Base-by-base conservation (phyloP, 1,140 invertebrate genomes). In the Paralvinella palmiformis region DNA sequence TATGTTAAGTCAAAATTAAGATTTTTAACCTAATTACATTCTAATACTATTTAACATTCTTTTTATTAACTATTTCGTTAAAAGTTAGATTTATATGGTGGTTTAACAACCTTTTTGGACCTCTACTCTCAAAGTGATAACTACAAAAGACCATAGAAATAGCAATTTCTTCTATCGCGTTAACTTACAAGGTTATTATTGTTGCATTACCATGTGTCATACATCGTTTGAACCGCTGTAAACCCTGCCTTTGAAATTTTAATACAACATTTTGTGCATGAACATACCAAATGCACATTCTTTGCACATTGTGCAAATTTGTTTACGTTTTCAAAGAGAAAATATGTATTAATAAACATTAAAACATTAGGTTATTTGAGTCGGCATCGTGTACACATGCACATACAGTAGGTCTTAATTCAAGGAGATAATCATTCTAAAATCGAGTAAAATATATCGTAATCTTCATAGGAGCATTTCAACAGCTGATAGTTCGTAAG, bases 1-100 rank as follows among this genome's bases (percentile, higher is more conserved):
- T n/a, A n/a, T n/a, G n/a, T n/a, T n/a, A n/a, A n/a, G n/a, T n/a
- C n/a, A n/a, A n/a, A n/a, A n/a, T n/a, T n/a, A n/a, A n/a, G n/a
- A n/a, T 10, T 48, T 48, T 48, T 48, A 48, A 48, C 44, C 27
- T 48, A 48, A 48, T 48, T 48, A 48, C 44, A 48, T 48, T 48
- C 44, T 48, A 48, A 48, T 48, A 48, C 44, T 10, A 48, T 48
- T 48, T 10, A 48, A 10, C 44, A 20, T 48, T 48, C 44, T 48
- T 48, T 20, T 48, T 3, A 48, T 48, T 2, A 2, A 10, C 10
- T 48, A 48, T 48, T 48, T 48, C 44, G 10, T 2, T 3, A 48
- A 48, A 3, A 48, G 10, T 48, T 48, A 48, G 44, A 20, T 48
- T 48, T 48, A 48, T 48, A 48, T 24, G n/a, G 4, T 48, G 2